These are phyloP conservation scores for Lordiphosa andalusiaca DNA, from an alignment of 2,888 invertebrate genomes.

Conservation along the genomic window DNA sequence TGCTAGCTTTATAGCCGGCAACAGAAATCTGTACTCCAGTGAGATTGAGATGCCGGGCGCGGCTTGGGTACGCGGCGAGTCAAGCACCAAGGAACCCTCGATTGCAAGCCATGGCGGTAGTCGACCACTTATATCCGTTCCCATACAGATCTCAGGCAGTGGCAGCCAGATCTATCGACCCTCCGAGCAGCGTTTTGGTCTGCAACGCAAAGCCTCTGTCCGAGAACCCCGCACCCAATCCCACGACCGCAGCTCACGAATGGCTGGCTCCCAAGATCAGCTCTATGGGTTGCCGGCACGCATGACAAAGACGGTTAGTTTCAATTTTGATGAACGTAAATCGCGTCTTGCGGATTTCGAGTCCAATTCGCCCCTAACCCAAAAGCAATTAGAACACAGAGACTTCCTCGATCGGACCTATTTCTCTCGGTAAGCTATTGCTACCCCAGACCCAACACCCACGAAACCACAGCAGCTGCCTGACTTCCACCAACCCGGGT, in stretches of 20 bases:
- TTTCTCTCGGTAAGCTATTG: constrained; percentile 79
- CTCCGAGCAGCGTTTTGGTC: constrained; percentile 69
- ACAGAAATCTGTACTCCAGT: constrained; percentile 68
- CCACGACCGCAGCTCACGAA: constrained; percentile 73
- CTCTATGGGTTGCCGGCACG: constrained; percentile 66
- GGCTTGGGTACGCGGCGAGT: constrained; percentile 46
- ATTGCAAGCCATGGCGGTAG: constrained; percentile 45
- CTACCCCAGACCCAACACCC: constrained; percentile 44
- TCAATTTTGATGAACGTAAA: constrained; percentile 79
- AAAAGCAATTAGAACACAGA: constrained; percentile 69
- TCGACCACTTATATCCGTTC: constrained; percentile 69
- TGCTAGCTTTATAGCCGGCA: constrained; percentile 71
- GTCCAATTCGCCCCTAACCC: constrained; percentile 62
- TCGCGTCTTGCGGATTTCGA: constrained; percentile 77
- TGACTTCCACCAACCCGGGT: constrained; percentile 44
- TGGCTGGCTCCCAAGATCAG: constrained; percentile 73
- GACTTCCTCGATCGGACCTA: constrained; percentile 78
- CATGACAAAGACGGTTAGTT: constrained; percentile 80
- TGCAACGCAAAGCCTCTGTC: constrained; percentile 65
- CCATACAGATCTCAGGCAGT: constrained; percentile 63
- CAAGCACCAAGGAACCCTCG: constrained; percentile 61
- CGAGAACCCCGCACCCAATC: constrained; percentile 78
- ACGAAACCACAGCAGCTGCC: constrained; percentile 34
- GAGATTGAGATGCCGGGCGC: constrained; percentile 62
- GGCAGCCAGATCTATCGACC: constrained; percentile 51